These are phyloP conservation scores for Hyles lineata DNA, from an alignment of 2,888 invertebrate genomes.

Conservation along the genomic window DNA sequence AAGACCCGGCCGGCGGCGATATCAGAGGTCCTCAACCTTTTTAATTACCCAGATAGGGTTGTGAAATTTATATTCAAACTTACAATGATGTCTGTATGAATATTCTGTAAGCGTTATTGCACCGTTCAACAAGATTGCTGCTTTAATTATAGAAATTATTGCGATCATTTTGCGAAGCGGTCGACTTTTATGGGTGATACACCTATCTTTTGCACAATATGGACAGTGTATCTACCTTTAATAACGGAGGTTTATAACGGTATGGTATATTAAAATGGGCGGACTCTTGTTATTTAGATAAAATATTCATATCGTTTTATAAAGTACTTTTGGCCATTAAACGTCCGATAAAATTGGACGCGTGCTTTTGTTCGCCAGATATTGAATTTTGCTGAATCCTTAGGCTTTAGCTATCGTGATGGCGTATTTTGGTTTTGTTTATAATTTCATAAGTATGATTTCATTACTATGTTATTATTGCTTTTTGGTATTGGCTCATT, in stretches of 20 bases:
- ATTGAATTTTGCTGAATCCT: conserved; percentile 18
- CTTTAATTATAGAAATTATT: conserved; percentile 41
- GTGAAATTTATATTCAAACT: conserved; percentile 33
- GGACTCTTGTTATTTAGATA: conserved; percentile 28
- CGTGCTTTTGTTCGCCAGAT: conserved; percentile 18
- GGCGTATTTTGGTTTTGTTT: not conserved
- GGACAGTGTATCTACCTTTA: conserved; percentile 30
- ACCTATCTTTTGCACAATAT: conserved; percentile 34
- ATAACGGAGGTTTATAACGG: conserved; percentile 36
- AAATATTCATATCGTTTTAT: conserved; percentile 24
- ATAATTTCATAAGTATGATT: too few relatives aligned
- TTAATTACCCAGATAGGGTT: conserved; percentile 34
- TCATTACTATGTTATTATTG: too few relatives aligned
- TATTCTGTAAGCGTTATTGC: conserved; percentile 33
- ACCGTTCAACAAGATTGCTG: conserved; percentile 38
- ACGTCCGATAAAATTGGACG: conserved; percentile 14
- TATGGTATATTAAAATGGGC: conserved; percentile 38
- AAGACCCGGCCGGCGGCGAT: conserved; percentile 23
- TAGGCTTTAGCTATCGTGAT: not conserved
- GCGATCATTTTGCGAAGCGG: conserved; percentile 35
- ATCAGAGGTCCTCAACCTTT: conserved; percentile 33
- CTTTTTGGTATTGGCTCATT: too few relatives aligned
- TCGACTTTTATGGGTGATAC: conserved; percentile 33
- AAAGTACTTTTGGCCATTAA: conserved; percentile 20
- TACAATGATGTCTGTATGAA: conserved; percentile 29